Percentiles rank a stretch among this genome's conserved stretches.
Conservation (phyloP, 2,113 vertebrate genomes). For the Lepisosteus oculatus region DNA sequence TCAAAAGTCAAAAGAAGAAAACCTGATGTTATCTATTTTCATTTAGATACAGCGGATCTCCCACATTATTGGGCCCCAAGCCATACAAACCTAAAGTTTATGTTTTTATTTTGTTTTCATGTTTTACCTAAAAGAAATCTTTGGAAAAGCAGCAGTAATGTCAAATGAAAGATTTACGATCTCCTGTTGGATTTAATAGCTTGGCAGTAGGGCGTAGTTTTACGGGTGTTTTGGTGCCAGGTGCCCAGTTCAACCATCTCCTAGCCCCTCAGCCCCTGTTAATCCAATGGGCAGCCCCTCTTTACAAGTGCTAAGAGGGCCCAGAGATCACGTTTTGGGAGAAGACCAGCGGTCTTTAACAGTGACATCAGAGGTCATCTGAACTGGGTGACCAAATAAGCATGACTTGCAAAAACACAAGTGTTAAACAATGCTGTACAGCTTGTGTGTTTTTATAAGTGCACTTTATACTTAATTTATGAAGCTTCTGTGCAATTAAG, state of each 20-base stretch:
- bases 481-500: too few relatives aligned
- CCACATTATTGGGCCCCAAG: too few relatives aligned
- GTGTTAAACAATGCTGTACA: background rate
- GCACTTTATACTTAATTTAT: background rate
- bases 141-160: background rate
- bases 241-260: background rate
- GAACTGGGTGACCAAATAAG: background rate
- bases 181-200: background rate
- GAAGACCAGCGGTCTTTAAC: background rate
- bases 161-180: background rate
- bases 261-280: background rate
- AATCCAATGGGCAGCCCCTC: background rate
- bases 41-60: too few relatives aligned
- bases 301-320: slow-evolving; percentile 8
- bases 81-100: background rate
- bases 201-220: slow-evolving; percentile 4
- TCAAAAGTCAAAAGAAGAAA: too few relatives aligned
- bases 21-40: too few relatives aligned
- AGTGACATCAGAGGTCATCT: slow-evolving; percentile 5
- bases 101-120: background rate
- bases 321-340: background rate
- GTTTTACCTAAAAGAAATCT: background rate
- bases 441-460: background rate
- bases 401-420: background rate
- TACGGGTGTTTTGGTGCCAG: background rate